Base-by-base conservation (phyloP, 2,113 vertebrate genomes). In the Elephantulus edwardii region DNA sequence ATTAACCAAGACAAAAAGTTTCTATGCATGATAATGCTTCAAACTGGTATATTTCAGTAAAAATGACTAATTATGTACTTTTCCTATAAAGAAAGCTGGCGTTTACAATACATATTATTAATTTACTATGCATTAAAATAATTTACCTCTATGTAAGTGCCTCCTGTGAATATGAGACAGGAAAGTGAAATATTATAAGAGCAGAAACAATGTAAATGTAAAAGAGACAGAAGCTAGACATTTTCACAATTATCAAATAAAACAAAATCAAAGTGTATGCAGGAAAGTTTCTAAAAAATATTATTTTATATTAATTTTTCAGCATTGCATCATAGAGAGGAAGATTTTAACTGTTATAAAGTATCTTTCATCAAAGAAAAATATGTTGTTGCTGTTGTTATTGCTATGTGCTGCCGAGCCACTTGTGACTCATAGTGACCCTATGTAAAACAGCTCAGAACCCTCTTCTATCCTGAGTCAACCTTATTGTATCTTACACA, bases 281-380 rank as follows among this genome's bases (percentile, higher is more conserved):
- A 8, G 20, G 79, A 72, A 64, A 44, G 12, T 42, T 46, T 28
- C 35, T 14, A 19, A 8, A 0, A 9, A 91, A 2, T 54, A 2
- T 46, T 77, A 50, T 3, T 66, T 72, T 50, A 1, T 86, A 77
- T 80, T 40, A 86, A 71, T 80, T 66, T 83, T 35, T 93, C 80
- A 24, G 20, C 58, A 77, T 66, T 85, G 22, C 2, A 14, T 8
- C n/a, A 83, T 11, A 74, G 54, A 46, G 0, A 92, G 3, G 38
- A 91, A 72, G 54, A 78, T 28, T 84, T 94, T 89, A 89, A 93
- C 9, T 77, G 20, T 72, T 88, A 83, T 76, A 83, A 94, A 91
- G 8, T 17, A 56, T 2, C n/a, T n/a, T n/a, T n/a, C n/a, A n/a
- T n/a, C n/a, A n/a, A n/a, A n/a, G n/a, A n/a, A n/a, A n/a, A n/a